Percentiles rank a stretch among this genome's conserved stretches.
Evolutionary conservation across 2,113 vertebrate species (phyloP).

Genomic region (Alexandromys fortis): DNA sequence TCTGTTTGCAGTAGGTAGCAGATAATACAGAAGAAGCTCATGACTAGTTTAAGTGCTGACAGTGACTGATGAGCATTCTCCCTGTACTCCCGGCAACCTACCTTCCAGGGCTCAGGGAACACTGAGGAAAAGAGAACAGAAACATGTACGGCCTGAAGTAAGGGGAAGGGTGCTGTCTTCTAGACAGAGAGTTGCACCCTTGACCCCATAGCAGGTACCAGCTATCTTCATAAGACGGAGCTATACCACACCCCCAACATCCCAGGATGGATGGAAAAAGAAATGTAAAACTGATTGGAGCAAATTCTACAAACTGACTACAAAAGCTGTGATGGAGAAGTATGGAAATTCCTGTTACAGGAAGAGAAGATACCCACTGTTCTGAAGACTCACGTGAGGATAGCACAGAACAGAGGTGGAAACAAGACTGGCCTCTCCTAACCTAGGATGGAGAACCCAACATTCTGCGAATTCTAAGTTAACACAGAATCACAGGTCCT

Average conservation of each 20-base stretch:
- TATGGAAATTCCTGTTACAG: not conserved
- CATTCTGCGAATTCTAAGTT: not conserved
- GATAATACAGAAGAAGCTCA: not conserved
- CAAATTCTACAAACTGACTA: not conserved
- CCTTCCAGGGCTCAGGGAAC: not conserved
- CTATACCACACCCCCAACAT: not conserved
- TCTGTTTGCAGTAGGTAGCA: not conserved
- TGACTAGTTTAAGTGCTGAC: not conserved
- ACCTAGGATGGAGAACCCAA: not conserved
- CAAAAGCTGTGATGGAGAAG: not conserved
- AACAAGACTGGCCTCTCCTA: not conserved
- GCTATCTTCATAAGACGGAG: not conserved
- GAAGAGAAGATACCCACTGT: not conserved
- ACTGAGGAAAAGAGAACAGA: not conserved
- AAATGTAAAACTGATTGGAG: not conserved
- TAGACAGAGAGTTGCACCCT: not conserved
- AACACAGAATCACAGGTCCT: not conserved
- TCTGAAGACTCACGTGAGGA: not conserved
- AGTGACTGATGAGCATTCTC: not conserved
- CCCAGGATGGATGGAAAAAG: not conserved
- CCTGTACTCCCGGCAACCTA: not conserved
- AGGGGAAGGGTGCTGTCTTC: not conserved
- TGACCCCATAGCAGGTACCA: not conserved
- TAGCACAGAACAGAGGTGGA: not conserved
- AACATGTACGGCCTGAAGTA: too few relatives aligned